Conservation (phyloP, 2,797 vertebrate genomes). For the Eulemur mongoz region DNA sequence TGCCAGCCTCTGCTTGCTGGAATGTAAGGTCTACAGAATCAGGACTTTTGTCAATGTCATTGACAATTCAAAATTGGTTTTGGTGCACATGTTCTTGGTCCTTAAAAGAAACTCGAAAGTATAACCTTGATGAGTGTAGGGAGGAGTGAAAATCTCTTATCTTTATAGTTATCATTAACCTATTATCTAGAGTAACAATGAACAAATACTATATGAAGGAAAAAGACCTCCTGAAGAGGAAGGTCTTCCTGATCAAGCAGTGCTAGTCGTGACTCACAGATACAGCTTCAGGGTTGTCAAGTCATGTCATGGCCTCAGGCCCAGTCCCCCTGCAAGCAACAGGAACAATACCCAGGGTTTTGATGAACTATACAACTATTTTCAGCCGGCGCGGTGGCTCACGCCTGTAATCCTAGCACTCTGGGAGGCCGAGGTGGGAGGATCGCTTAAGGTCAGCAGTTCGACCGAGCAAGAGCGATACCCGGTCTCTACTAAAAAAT, state of each 20-base stretch:
- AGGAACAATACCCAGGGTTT: accelerated
- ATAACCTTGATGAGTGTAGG: not conserved
- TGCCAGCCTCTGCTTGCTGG: not conserved
- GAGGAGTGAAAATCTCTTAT: not conserved
- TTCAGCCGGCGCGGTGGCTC: not conserved
- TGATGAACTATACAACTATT: not conserved
- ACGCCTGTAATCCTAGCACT: too few species aligned
- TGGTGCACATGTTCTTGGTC: accelerated
- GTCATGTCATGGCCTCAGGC: accelerated
- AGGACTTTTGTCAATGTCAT: not conserved
- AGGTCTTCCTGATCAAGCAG: not conserved
- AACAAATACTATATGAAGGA: not conserved
- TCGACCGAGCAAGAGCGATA: too few species aligned
- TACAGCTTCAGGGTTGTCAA: accelerated
- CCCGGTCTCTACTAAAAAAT: too few species aligned
- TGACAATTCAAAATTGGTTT: not conserved
- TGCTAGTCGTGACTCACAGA: not conserved
- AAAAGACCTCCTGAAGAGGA: not conserved
- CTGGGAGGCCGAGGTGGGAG: too few species aligned
- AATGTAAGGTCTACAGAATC: not conserved
- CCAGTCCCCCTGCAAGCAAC: not conserved
- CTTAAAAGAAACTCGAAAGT: not conserved
- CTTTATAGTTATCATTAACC: not conserved
- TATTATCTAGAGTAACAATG: not conserved
- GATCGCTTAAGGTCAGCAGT: too few species aligned